Conservation (phyloP, 1,140 invertebrate genomes). For the Grapholita molesta region DNA sequence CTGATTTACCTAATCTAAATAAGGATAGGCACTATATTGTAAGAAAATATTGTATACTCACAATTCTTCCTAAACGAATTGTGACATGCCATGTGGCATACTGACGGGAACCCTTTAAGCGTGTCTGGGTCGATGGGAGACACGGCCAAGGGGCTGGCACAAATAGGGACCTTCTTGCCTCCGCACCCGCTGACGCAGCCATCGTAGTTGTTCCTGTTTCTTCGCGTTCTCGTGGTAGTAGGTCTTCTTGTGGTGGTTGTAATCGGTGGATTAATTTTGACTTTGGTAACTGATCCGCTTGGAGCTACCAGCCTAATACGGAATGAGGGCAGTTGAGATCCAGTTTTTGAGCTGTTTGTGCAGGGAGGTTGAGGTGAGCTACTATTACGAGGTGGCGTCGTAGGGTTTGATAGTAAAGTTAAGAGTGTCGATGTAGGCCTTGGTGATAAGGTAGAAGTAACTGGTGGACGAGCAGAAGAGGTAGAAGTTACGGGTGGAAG, state of each 20-base stretch:
- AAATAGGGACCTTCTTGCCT: constrained; percentile 53
- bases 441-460: background rate
- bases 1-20: too few species aligned
- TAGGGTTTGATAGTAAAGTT: too few species aligned
- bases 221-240: constrained; percentile 37
- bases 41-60: too few species aligned
- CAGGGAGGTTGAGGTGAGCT: background rate
- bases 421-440: background rate
- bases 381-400: background rate
- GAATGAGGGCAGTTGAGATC: constrained; percentile 20
- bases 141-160: constrained; percentile 44
- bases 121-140: constrained; percentile 47
- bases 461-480: background rate
- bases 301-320: constrained; percentile 53
- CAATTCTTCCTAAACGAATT: constrained; percentile 62
- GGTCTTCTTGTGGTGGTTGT: constrained; percentile 39
- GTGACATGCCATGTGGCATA: constrained; percentile 68
- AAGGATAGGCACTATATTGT: too few species aligned
- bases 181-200: constrained; percentile 53
- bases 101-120: constrained; percentile 62
- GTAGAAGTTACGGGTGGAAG: background rate
- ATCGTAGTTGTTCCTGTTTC: constrained; percentile 53
- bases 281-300: constrained; percentile 49
- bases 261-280: constrained; percentile 43
- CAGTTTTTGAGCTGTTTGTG: background rate